Conservation (phyloP, 2,113 vertebrate genomes). For the Chaetorhynchus papuensis region DNA sequence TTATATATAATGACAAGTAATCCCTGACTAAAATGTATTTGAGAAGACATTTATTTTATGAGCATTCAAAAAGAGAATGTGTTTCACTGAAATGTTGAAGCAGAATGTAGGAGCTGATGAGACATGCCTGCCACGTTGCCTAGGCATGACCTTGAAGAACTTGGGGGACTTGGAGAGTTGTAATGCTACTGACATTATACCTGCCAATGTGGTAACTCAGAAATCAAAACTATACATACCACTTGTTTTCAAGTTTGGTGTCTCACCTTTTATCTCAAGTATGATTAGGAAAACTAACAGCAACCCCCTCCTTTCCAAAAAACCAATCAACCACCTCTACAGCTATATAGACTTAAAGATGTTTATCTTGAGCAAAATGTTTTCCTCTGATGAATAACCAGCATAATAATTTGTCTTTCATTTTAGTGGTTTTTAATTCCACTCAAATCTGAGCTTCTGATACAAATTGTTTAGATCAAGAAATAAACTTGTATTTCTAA, state of each 20-base stretch:
- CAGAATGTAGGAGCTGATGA: neutral
- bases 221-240: neutral
- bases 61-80: neutral
- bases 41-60: neutral
- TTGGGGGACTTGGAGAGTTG: neutral
- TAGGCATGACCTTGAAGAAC: neutral
- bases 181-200: neutral
- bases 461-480: neutral
- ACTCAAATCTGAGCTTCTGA: neutral
- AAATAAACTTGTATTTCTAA: neutral
- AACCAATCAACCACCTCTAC: neutral
- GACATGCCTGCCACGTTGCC: neutral
- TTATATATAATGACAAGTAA: neutral
- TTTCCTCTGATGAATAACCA: neutral
- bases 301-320: rapidly evolving
- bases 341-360: neutral
- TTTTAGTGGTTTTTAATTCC: neutral
- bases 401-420: neutral
- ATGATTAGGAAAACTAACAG: neutral
- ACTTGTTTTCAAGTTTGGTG: neutral
- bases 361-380: neutral
- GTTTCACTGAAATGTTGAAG: neutral
- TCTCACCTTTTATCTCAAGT: neutral
- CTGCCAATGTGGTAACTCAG: neutral
- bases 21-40: neutral